A percentile compares a stretch with the other conserved stretches of the same genome.
phyloP scores from a whole-genome alignment of 2,888 invertebrate genomes.

The Cryptophagus acutangulus region DNA sequence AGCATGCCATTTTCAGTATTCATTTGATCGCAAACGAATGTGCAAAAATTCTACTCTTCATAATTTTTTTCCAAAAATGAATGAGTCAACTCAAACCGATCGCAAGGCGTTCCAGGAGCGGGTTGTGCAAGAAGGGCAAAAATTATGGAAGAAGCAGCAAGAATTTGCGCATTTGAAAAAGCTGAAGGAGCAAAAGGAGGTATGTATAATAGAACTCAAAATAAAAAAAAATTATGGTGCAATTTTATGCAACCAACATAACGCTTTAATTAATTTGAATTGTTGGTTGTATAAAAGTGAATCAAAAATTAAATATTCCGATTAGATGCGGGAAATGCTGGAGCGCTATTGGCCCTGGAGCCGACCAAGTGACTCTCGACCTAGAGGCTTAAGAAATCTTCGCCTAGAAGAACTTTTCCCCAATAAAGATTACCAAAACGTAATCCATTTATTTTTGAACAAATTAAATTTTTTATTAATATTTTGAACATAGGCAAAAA shows the following conservation, averaged over 20 bases:
- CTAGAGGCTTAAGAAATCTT: constrained; percentile 61
- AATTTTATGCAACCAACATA: constrained; percentile 2
- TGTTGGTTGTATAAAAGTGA: constrained; percentile 1
- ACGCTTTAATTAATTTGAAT: too few relatives aligned
- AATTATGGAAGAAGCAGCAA: constrained; percentile 38
- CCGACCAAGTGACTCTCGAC: constrained; percentile 41
- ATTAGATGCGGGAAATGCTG: constrained; percentile 62
- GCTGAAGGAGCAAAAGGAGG: constrained; percentile 41
- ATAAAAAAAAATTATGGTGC: not conserved
- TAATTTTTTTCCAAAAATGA: too few relatives aligned
- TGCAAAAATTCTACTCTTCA: too few relatives aligned
- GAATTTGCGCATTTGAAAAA: constrained; percentile 35
- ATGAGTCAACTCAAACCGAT: too few relatives aligned
- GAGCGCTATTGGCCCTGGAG: constrained; percentile 76
- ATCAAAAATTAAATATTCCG: constrained; percentile 4
- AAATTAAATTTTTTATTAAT: too few relatives aligned
- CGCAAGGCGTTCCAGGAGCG: constrained; percentile 26
- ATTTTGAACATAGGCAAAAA: constrained; percentile 38
- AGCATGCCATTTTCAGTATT: too few relatives aligned
- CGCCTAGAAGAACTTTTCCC: constrained; percentile 63
- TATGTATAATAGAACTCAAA: constrained; percentile 19
- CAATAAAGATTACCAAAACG: constrained; percentile 51
- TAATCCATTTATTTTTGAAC: too few relatives aligned
- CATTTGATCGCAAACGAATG: too few relatives aligned
- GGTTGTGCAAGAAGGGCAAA: constrained; percentile 34